Base-by-base conservation (phyloP, 2,113 vertebrate species). In the Spea multiplicata region DNA sequence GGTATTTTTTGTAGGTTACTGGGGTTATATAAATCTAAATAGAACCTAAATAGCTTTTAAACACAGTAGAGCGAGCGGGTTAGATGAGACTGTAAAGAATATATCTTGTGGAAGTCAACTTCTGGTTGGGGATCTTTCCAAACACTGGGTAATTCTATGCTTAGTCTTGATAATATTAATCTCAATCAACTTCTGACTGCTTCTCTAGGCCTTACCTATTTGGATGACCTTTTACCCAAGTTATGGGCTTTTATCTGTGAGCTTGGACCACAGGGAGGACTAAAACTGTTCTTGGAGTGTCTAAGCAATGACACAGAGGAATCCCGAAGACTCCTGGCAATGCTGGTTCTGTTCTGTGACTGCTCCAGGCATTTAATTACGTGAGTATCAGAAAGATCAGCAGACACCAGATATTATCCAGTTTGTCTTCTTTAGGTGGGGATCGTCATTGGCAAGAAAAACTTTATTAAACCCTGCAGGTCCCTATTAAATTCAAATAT, bases 161-260 rank as follows among this genome's bases (percentile, higher is more conserved):
- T 13, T 13, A 10, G 6, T 52, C 9, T 6, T 59, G 4, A 59
- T 59, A 4, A 13, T 30, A 12, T 59, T 59, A 0, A 9, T 13
- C 55, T 13, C 55, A 12, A 12, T 13, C 10, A 2, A 59, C 4
- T 2, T 3, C 4, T 59, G 55, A 10, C 55, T 59, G 10, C 12
- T 30, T 71, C 55, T 46, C 5, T 79, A 99, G 97, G 97, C 76
- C 91, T 99, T 82, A 99, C 97, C 2, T 96, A 99, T 85, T 91
- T 99, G 68, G 97, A 99, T 74, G 97, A 99, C 76, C 93, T 99
- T 81, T 87, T 99, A 81, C 97, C 97, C 70, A 99, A 99, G 84
- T 88, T 99, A 1, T 99, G 97, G 97, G 97, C 97, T 0, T 99
- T 99, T 78, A 98, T 99, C 86, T 99, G 97, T 83, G 97, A 99